Evolutionary conservation across 2,113 vertebrate genomes (phyloP).

Genomic region (Dryoscopus gambensis): DNA sequence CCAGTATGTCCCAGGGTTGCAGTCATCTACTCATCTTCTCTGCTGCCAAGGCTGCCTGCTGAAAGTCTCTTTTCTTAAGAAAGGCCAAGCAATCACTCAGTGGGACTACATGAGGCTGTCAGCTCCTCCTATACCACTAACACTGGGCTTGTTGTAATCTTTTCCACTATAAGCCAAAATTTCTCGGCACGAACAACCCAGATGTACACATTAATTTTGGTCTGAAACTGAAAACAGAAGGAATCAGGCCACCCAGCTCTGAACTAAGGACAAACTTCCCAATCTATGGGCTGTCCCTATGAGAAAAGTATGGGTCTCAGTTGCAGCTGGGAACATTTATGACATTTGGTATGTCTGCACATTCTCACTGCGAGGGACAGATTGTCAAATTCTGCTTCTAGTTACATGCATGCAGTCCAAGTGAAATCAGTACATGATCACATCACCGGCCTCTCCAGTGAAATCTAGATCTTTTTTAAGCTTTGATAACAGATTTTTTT

Average conservation of each 20-base stretch:
- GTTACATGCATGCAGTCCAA: neutral
- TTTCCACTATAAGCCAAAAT: constrained; percentile 63
- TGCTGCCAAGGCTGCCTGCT: constrained; percentile 11
- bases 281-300: constrained; percentile 21
- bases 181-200: constrained; percentile 31
- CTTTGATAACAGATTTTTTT: constrained; percentile 40
- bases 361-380: constrained; percentile 53
- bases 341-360: constrained; percentile 60
- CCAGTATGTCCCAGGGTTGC: neutral
- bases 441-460: neutral
- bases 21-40: neutral
- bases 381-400: constrained; percentile 52
- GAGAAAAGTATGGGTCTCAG: constrained; percentile 33
- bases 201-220: constrained; percentile 47
- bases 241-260: constrained; percentile 55
- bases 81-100: neutral
- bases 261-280: constrained; percentile 51
- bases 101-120: neutral
- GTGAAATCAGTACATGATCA: constrained; percentile 29
- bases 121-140: constrained; percentile 33
- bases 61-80: constrained; percentile 9
- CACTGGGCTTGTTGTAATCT: constrained; percentile 34
- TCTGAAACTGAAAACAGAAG: constrained; percentile 58
- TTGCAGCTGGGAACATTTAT: constrained; percentile 66
- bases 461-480: constrained; percentile 60